Percentiles rank a stretch among this genome's conserved stretches.
Conservation (phyloP, 2,113 vertebrate species). For the Grus americana region DNA sequence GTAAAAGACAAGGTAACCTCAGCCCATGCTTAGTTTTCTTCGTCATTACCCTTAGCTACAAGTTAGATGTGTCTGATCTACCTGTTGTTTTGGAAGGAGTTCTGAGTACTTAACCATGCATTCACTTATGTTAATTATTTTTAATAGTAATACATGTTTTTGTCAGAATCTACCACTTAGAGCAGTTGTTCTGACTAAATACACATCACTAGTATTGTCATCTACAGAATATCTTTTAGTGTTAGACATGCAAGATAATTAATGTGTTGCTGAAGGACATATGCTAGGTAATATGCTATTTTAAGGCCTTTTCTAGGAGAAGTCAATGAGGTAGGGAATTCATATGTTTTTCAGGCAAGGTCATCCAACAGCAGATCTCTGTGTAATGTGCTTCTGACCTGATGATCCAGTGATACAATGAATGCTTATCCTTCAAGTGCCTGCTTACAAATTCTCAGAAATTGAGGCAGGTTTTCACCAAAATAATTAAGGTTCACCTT, state of each 20-base stretch:
- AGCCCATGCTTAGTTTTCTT: neutral
- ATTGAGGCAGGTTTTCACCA: neutral
- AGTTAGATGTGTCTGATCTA: neutral
- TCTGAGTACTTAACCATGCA: neutral
- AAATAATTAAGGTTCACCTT: neutral
- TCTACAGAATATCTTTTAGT: neutral
- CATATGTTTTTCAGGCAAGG: neutral
- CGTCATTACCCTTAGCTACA: neutral
- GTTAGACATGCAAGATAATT: neutral
- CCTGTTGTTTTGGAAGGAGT: neutral
- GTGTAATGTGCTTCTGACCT: neutral
- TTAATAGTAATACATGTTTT: neutral
- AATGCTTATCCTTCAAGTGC: neutral
- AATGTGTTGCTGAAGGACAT: neutral
- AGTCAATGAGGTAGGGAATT: neutral
- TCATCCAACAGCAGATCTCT: neutral
- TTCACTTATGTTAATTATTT: neutral
- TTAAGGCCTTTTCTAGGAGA: neutral
- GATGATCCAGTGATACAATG: neutral
- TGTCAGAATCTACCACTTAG: neutral
- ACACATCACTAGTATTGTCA: neutral
- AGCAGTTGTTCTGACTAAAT: neutral
- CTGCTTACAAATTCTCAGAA: neutral
- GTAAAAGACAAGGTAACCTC: neutral
- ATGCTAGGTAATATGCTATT: neutral